A percentile compares a stretch with the other conserved stretches of the same genome.
Evolutionary conservation across 2,797 vertebrate genomes (phyloP).

Genomic region (Pogoniulus pusillus): DNA sequence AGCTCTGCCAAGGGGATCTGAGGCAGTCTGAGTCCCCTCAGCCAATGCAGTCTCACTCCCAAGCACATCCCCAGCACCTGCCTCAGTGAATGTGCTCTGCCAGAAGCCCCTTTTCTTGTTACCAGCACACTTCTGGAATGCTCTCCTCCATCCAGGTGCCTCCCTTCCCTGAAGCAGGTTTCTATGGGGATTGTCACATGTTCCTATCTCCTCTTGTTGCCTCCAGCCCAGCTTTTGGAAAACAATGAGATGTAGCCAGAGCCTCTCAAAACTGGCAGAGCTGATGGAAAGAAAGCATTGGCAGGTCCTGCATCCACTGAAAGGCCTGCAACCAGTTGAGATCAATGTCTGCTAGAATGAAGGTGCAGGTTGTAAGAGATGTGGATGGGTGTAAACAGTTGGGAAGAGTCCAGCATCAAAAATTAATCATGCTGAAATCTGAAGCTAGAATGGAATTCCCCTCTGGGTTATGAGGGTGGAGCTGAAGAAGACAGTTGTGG

Average conservation of each 20-base stretch:
- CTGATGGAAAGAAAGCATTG: rapidly evolving
- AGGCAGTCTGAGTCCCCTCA: not conserved
- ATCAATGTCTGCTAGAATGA: rapidly evolving
- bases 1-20: not conserved
- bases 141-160: not conserved
- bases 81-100: not conserved
- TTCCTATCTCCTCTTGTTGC: not conserved
- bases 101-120: not conserved
- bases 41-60: not conserved
- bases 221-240: not conserved
- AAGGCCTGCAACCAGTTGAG: not conserved
- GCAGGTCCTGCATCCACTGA: not conserved
- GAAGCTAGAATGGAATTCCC: not conserved
- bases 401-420: not conserved
- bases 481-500: not conserved
- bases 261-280: not conserved
- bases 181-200: not conserved
- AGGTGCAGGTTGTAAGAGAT: not conserved
- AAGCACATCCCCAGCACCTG: not conserved
- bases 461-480: not conserved
- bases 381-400: not conserved
- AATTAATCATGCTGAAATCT: not conserved
- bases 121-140: not conserved
- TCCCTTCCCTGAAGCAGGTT: conserved; percentile 21
- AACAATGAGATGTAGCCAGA: not conserved